Percentiles rank a stretch among this genome's conserved stretches.
These are phyloP conservation scores for Pissodes strobi DNA, from an alignment of 1,140 invertebrate species.

Conservation along the genomic window DNA sequence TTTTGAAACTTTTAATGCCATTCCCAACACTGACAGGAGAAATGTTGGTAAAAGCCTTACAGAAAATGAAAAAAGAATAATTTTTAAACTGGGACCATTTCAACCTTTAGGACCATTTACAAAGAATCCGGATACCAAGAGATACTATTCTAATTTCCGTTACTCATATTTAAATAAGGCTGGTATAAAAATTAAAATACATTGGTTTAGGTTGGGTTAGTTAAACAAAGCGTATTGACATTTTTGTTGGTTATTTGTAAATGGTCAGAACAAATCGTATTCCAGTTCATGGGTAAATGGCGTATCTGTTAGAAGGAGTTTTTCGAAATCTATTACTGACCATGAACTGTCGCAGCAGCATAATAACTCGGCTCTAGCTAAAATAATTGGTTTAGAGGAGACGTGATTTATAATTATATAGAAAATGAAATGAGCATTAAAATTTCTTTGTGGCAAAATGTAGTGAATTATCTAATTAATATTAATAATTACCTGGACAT, in stretches of 20 bases:
- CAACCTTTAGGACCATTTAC: not conserved
- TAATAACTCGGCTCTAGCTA: not conserved
- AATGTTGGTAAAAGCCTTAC: not conserved
- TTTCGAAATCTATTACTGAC: not conserved
- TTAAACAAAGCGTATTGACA: not conserved
- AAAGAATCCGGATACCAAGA: not conserved
- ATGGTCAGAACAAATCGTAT: too few relatives aligned
- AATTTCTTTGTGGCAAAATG: slow-evolving; percentile 22
- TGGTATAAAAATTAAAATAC: not conserved
- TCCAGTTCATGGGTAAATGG: too few relatives aligned
- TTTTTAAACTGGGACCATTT: not conserved
- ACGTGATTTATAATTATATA: slow-evolving; percentile 17
- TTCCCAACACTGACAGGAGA: too few relatives aligned
- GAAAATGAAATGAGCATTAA: slow-evolving; percentile 22
- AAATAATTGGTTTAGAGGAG: not conserved
- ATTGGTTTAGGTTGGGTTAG: not conserved
- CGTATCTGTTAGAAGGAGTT: not conserved
- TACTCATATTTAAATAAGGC: not conserved
- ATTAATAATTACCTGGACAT: slow-evolving; percentile 20
- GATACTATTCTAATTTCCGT: not conserved
- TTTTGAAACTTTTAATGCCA: too few relatives aligned
- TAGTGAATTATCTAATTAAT: slow-evolving; percentile 21
- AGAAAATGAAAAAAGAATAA: not conserved
- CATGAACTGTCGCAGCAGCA: not conserved
- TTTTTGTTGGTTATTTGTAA: not conserved